Conservation (phyloP, 2,797 vertebrate species). For the Cossypha dichroa region DNA sequence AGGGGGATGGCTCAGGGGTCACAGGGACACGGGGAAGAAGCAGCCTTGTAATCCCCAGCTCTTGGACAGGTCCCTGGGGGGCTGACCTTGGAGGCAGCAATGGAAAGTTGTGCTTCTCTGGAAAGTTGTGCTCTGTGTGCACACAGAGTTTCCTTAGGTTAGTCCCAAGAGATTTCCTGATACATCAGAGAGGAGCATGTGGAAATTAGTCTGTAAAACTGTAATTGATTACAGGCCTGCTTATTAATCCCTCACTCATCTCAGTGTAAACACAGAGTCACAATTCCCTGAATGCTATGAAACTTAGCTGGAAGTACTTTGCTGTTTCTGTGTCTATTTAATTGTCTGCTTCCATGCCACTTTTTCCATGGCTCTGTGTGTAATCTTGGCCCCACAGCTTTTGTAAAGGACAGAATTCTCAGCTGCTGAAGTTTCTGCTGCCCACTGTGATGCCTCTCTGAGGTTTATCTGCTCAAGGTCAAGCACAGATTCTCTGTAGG, state of each 20-base stretch:
- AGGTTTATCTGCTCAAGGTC: neutral
- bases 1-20: neutral
- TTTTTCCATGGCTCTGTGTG: neutral
- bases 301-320: neutral
- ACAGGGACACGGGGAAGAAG: neutral
- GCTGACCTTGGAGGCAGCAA: neutral
- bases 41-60: neutral
- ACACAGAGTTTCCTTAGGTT: neutral
- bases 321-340: neutral
- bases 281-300: neutral
- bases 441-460: neutral
- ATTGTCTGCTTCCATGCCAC: neutral
- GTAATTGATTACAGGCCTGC: neutral
- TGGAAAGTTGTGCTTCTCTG: too few species aligned
- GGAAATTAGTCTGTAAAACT: neutral
- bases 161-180: neutral
- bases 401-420: neutral
- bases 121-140: neutral
- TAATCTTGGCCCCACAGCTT: neutral
- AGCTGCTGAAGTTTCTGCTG: neutral
- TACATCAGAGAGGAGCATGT: accelerated
- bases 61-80: accelerated
- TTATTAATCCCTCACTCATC: neutral
- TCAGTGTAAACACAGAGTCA: neutral
- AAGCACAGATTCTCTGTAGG: neutral